A percentile compares a stretch with the other conserved stretches of the same genome.
Conservation (phyloP, 2,113 vertebrate genomes). For the Ifrita kowaldi region DNA sequence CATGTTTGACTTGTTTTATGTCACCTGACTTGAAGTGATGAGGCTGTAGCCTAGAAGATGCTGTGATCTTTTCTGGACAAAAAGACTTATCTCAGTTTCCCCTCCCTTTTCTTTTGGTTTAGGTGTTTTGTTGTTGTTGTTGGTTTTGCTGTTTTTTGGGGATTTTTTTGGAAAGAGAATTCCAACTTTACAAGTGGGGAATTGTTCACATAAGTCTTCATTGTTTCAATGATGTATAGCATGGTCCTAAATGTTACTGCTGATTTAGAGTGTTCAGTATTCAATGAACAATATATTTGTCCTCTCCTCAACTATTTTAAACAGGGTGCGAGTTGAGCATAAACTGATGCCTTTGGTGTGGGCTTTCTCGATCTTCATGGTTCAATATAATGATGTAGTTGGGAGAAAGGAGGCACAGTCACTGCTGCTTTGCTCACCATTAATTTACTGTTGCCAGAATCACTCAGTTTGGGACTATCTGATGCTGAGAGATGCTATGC, state of each 20-base stretch:
- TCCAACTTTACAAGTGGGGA: not conserved
- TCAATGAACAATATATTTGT: not conserved
- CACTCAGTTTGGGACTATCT: not conserved
- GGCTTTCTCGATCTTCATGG: not conserved
- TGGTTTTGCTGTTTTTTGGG: not conserved
- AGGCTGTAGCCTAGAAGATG: not conserved
- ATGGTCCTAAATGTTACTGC: not conserved
- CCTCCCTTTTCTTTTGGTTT: fast-evolving
- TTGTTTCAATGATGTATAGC: not conserved
- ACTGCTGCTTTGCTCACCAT: not conserved
- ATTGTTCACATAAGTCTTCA: not conserved
- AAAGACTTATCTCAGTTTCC: not conserved
- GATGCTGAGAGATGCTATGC: not conserved
- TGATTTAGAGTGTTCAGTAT: not conserved
- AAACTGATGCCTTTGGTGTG: not conserved
- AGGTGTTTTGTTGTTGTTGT: not conserved
- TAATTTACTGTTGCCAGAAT: not conserved
- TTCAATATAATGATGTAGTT: not conserved
- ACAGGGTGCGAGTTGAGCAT: not conserved
- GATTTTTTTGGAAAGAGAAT: not conserved
- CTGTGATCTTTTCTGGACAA: not conserved
- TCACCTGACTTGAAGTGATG: not conserved
- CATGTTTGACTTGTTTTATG: not conserved
- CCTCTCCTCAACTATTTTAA: not conserved
- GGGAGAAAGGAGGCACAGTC: not conserved